Conservation (phyloP, 1,140 invertebrate genomes). For the Harpegnathos saltator region DNA sequence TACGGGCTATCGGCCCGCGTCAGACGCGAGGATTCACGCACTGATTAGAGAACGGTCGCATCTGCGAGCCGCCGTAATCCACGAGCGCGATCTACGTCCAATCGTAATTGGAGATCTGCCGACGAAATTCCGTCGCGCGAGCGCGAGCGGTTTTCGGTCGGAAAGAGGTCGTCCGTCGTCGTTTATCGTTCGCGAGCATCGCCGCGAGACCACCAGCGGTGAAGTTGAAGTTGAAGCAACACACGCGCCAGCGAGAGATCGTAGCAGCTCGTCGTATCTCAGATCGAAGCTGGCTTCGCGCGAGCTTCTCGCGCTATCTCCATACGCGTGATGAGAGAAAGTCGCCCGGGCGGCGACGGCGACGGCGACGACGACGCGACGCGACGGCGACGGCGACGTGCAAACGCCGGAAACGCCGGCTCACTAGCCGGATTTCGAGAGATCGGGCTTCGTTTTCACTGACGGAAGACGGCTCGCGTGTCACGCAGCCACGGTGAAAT, state of each 20-base stretch:
- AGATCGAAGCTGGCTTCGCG: constrained; percentile 9
- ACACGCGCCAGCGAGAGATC: no score
- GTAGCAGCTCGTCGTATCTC: background rate
- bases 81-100: background rate
- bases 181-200: background rate
- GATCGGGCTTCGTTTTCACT: constrained; percentile 58
- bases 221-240: constrained; percentile 44
- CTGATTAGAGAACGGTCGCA: no score
- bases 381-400: no score
- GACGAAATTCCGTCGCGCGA: background rate
- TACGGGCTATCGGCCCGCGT: no score
- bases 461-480: constrained; percentile 45
- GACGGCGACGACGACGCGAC: no score
- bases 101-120: background rate
- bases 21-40: no score
- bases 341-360: constrained; percentile 53
- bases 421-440: constrained; percentile 40
- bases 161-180: constrained; percentile 23
- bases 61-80: background rate
- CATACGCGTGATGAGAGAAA: constrained; percentile 59
- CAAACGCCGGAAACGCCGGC: constrained; percentile 54
- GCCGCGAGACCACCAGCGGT: constrained; percentile 16
- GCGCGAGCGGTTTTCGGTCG: background rate
- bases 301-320: constrained; percentile 30
- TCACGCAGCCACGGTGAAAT: constrained; percentile 49